Base-by-base conservation (phyloP, 2,888 invertebrate species). In the Trisateles emortualis region DNA sequence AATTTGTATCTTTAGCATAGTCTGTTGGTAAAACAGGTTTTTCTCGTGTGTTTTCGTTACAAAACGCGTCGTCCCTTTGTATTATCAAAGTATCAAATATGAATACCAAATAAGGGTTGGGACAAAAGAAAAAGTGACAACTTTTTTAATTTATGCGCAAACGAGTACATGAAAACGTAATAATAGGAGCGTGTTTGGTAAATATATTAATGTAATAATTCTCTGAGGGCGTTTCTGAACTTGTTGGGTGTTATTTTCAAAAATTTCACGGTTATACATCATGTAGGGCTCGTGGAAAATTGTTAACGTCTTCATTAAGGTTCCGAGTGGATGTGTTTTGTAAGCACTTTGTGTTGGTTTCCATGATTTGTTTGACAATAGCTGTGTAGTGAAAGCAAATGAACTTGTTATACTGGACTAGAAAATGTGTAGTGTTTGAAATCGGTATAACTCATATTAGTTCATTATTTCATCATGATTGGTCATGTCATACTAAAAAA, bases 31-130 rank as follows among this genome's bases (percentile, higher is more conserved):
- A 87, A 92, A 92, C 91, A 88, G 92, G 92, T 92, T 92, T 90
- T 89, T 78, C 87, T 80, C 81, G 82, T 85, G 80, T 90, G 82
- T 89, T 88, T 88, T 84, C 86, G 78, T 87, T 87, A 83, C 79
- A 86, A 84, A 88, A 86, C 80, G 79, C 86, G 79, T 76, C 78
- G 84, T 84, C 87, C 88, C 89, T 90, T 92, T 92, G 90, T 92
- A 84, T 84, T 88, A 88, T 81, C 90, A 86, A 88, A 92, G 88
- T 88, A 88, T 89, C 89, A 90, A 92, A 92, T 90, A 92, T 92
- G 92, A 92, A 92, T 92, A 92, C 92, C 89, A 92, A 92, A 92
- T 92, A 89, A 92, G 92, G 92, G 92, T 87, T 86, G 84, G 87
- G 83, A 91, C 90, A 92, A 92, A 90, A 90, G 90, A 89, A 90